A percentile compares a stretch with the other conserved stretches of the same genome.
phyloP scores from a whole-genome alignment of 37 sponge, comb jelly and placozoan genomes.

The Halichondria panicea region DNA sequence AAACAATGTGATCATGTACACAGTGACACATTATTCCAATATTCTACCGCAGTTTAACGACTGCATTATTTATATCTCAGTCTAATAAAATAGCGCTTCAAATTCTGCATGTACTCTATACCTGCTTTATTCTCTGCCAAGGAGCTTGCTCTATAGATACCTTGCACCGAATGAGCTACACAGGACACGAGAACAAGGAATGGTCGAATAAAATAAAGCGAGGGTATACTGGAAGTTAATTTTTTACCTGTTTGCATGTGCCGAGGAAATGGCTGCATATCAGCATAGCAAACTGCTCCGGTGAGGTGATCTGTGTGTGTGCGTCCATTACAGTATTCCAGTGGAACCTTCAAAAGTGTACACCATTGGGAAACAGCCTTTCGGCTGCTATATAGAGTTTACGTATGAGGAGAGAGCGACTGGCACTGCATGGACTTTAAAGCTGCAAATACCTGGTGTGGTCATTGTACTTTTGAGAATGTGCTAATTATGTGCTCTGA shows the following conservation, averaged over 20 bases:
- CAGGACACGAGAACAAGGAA: too few relatives aligned
- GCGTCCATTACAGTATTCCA: too few relatives aligned
- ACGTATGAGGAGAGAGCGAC: too few relatives aligned
- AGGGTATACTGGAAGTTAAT: neutral
- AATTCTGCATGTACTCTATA: neutral
- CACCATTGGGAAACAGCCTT: too few relatives aligned
- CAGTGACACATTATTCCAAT: neutral
- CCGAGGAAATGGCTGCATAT: conserved; percentile 50
- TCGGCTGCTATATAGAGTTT: too few relatives aligned
- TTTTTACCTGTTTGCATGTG: conserved; percentile 46
- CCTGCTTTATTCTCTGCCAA: conserved; percentile 45
- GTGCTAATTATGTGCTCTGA: too few relatives aligned
- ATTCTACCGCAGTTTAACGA: too few relatives aligned
- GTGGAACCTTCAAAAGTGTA: too few relatives aligned
- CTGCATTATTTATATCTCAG: neutral
- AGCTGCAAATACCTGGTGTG: too few relatives aligned
- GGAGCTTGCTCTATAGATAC: conserved; percentile 48
- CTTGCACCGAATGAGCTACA: conserved; percentile 8
- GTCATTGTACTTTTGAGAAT: too few relatives aligned
- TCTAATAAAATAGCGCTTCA: neutral
- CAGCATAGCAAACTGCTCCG: conserved; percentile 55
- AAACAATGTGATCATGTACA: neutral
- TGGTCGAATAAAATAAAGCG: neutral
- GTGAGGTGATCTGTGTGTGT: conserved; percentile 43
- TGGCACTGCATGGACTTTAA: too few relatives aligned